These are phyloP conservation scores for Pantelozetes paolii DNA, from an alignment of 2,888 invertebrate genomes.

Conservation along the genomic window DNA sequence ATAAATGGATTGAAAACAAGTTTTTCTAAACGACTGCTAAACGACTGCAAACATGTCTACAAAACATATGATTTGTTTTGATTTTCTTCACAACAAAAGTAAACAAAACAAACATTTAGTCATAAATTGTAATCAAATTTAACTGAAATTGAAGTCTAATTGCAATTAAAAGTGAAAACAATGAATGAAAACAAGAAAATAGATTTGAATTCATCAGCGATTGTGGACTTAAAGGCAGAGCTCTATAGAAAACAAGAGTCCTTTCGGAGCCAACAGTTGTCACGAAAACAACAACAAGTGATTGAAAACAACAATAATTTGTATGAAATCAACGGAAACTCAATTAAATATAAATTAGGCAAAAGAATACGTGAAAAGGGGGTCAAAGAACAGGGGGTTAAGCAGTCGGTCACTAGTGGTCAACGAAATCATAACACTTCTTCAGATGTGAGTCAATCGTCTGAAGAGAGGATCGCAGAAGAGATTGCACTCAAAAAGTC, in stretches of 20 bases:
- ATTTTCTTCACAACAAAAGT: too few relatives aligned
- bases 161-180: neutral
- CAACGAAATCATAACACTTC: too few relatives aligned
- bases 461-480: conserved; percentile 51
- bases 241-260: conserved; percentile 73
- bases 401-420: too few relatives aligned
- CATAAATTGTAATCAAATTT: too few relatives aligned
- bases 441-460: too few relatives aligned
- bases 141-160: too few relatives aligned
- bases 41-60: too few relatives aligned
- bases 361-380: conserved; percentile 35
- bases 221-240: conserved; percentile 74
- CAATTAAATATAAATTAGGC: conserved; percentile 25
- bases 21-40: neutral
- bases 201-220: conserved; percentile 36
- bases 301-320: conserved; percentile 53
- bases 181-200: conserved; percentile 35
- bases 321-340: neutral
- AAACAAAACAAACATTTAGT: too few relatives aligned
- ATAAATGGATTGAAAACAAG: neutral
- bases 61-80: too few relatives aligned
- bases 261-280: conserved; percentile 48
- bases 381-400: conserved; percentile 49
- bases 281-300: conserved; percentile 8
- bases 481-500: conserved; percentile 54